Evolutionary conservation across 2,797 vertebrate genomes (phyloP).

Genomic region (Dromococcyx pavoninus): DNA sequence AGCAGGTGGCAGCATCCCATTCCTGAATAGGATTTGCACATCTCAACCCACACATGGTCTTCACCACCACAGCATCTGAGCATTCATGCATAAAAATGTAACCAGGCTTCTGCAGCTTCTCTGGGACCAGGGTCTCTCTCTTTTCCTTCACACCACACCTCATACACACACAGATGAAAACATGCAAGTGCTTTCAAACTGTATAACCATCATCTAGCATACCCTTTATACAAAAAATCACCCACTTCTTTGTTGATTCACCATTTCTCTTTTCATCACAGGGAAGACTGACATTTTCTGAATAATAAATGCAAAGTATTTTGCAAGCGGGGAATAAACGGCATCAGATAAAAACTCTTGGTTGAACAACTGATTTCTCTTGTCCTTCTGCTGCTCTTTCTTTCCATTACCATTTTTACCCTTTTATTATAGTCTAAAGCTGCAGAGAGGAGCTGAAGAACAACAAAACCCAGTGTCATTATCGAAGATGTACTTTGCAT

Average conservation of each 20-base stretch:
- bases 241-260: background rate
- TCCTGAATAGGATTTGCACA: background rate
- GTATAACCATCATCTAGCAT: background rate
- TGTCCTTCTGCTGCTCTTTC: background rate
- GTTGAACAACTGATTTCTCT: background rate
- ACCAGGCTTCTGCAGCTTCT: background rate
- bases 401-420: background rate
- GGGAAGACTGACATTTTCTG: background rate
- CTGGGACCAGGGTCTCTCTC: background rate
- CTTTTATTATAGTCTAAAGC: background rate
- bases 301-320: background rate
- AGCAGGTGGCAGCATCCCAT: background rate
- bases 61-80: background rate
- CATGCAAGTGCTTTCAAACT: background rate
- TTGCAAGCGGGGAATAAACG: background rate
- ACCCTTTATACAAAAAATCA: background rate
- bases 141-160: background rate
- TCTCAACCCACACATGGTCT: background rate
- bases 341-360: background rate
- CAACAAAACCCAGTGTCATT: background rate
- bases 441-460: background rate
- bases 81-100: background rate
- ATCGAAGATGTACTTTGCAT: background rate
- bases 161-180: background rate
- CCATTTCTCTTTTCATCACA: background rate